Base-by-base conservation (phyloP, 2,888 invertebrate species). In the Drosophila nr. perissopoda region DNA sequence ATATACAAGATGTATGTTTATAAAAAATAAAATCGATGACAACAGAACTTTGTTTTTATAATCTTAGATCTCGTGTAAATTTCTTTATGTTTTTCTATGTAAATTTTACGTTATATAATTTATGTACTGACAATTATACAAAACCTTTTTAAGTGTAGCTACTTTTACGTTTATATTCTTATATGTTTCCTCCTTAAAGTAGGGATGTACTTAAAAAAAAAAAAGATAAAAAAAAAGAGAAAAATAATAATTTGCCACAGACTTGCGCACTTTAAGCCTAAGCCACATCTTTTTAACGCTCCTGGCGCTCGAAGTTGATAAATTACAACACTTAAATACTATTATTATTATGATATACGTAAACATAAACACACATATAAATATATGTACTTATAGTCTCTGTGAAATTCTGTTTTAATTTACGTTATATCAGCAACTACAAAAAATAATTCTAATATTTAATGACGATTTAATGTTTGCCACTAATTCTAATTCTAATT, bases 401-500 rank as follows among this genome's bases (percentile, higher is more conserved):
- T 82, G 80, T 88, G 86, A 73, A 80, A 80, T 69, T 80, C 74
- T 77, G 82, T 77, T 65, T 78, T 77, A 68, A 74, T 72, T 77
- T 71, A 79, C 71, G 77, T 77, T 70, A 81, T 64, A 71, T 67
- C 60, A 79, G 66, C 49, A 76, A 66, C n/a, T 31, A 51, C n/a
- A 40, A 40, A 38, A 40, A 57, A 40, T 58, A 73, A 63, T 49
- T 75, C 56, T 71, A 83, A 76, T 80, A 68, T 79, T 75, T 81
- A 76, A 79, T 67, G 74, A 84, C 68, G 64, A 83, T 75, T 76
- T 74, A 75, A 88, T 86, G 83, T 88, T 86, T 82, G 83, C 88
- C 83, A 85, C 85, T 86, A 88, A 88, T 85, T 85, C 82, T 84
- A 85, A 88, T 85, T 85, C 82, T 84, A 85, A 71, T 83, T 75